Evolutionary conservation across 2,113 vertebrate species (phyloP).

Genomic region (Myotis yumanensis): DNA sequence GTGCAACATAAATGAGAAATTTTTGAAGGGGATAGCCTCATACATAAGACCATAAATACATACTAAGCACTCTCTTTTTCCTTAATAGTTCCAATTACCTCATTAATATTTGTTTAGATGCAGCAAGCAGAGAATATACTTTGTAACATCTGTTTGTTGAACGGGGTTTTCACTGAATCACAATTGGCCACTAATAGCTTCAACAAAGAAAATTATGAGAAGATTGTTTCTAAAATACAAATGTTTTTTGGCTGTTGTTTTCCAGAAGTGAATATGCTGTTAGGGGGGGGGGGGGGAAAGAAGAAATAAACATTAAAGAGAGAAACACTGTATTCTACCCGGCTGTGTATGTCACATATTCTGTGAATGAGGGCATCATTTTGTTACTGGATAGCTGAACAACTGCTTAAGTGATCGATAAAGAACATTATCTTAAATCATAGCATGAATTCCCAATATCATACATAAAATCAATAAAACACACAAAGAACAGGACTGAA

Average conservation of each 20-base stretch:
- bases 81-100: slow-evolving; percentile 78
- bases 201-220: slow-evolving; percentile 87
- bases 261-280: slow-evolving; percentile 83
- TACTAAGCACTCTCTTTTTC: slow-evolving; percentile 61
- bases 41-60: slow-evolving; percentile 71
- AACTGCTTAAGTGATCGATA: slow-evolving; percentile 98
- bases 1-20: slow-evolving; percentile 57
- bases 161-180: slow-evolving; percentile 82
- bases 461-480: slow-evolving; percentile 97
- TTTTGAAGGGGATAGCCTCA: slow-evolving; percentile 59
- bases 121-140: slow-evolving; percentile 79
- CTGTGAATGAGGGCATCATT: slow-evolving; percentile 92
- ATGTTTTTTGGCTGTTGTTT: slow-evolving; percentile 83
- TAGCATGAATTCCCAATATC: slow-evolving; percentile 94
- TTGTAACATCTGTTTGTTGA: slow-evolving; percentile 85
- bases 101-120: slow-evolving; percentile 86
- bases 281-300: slow-evolving; percentile 55
- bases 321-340: slow-evolving; percentile 82
- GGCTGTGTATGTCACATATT: slow-evolving; percentile 89
- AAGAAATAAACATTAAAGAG: slow-evolving; percentile 82
- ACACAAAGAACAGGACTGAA: slow-evolving; percentile 89
- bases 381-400: slow-evolving; percentile 94
- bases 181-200: slow-evolving; percentile 85
- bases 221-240: slow-evolving; percentile 83
- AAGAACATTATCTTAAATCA: slow-evolving; percentile 98